Evolutionary conservation across 2,888 invertebrate genomes (phyloP), one percentile per base, ranked within the genome.

Genomic region (Drosophila limbata): DNA sequence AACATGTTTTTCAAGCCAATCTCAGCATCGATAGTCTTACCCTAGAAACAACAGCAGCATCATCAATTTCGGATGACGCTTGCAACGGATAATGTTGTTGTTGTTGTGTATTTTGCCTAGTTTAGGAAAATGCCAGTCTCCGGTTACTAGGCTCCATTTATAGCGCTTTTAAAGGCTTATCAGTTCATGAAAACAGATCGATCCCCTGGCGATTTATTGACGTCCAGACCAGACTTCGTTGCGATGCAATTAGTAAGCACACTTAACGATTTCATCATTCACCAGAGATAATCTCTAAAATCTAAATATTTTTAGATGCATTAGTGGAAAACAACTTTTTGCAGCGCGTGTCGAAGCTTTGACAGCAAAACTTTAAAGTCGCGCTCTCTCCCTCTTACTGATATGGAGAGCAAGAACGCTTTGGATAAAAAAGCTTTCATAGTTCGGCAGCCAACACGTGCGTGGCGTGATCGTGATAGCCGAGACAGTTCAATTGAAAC

Each of bases 1-100:
- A 89, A 89, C 86, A 90, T 90, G 88, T 90, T 88, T 78, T 85
- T 84, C 75, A 81, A 63, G 51, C 55, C 71, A 78, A 66, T 69
- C 70, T 39, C 40, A 51, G 48, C 50, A 51, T 67, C 59, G 52
- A 69, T 57, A 50, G 31, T n/a, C 45, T 35, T 39, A 25, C 47
- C 64, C 53, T 65, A 61, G 53, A 21, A 56, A 51, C 39, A 66
- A 59, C 51, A 73, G 17, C 45, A 50, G 15, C 40, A 50, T 51
- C 59, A 72, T 17, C 51, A 50, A 65, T 69, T 63, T 53, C 45
- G 50, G 55, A 68, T 84, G 83, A 84, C 89, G 89, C 63, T 52
- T 56, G 45, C 48, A 37, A 4, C 39, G 25, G 19, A 31, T 47
- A 25, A 15, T 25, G 15, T 17, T 60, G 62, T 67, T 84, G 57